phyloP scores from a whole-genome alignment of 2,113 vertebrate species.

The Carassius auratus region DNA sequence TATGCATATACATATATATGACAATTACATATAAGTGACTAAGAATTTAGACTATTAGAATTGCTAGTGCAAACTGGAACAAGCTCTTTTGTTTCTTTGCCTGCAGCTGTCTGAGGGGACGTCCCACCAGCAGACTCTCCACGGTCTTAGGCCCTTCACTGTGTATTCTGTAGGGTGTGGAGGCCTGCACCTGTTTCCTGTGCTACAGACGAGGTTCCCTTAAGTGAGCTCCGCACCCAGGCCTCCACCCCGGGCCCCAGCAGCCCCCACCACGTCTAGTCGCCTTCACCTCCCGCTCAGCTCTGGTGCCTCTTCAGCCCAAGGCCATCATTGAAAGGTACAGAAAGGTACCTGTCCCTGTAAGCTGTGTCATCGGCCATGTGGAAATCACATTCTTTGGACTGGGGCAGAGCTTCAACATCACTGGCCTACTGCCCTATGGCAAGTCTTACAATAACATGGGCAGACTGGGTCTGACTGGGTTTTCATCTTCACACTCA shows the following conservation, averaged over 20 bases:
- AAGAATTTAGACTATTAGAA: neutral
- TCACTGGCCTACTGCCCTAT: conserved; percentile 83
- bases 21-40: neutral
- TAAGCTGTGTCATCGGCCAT: conserved; percentile 74
- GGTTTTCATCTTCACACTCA: conserved; percentile 80
- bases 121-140: conserved; percentile 83
- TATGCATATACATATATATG: neutral
- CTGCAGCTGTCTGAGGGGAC: conserved; percentile 87
- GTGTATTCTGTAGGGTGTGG: conserved; percentile 81
- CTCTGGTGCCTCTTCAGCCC: conserved; percentile 79
- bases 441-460: conserved; percentile 83
- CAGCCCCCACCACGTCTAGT: conserved; percentile 75
- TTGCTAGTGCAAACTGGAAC: neutral
- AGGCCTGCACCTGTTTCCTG: conserved; percentile 89
- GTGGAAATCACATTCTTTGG: conserved; percentile 80
- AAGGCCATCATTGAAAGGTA: conserved; percentile 90
- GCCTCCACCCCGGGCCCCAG: conserved; percentile 79
- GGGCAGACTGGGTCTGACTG: conserved; percentile 86
- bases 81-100: conserved; percentile 11
- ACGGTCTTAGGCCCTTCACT: conserved; percentile 84
- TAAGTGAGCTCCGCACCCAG: conserved; percentile 80
- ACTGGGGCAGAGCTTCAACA: conserved; percentile 74
- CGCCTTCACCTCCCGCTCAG: conserved; percentile 78
- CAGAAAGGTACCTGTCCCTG: conserved; percentile 61
- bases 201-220: conserved; percentile 86